Percentiles rank a stretch among this genome's conserved stretches.
These are phyloP conservation scores for Misgurnus anguillicaudatus DNA, from an alignment of 2,113 vertebrate species.

Conservation along the genomic window DNA sequence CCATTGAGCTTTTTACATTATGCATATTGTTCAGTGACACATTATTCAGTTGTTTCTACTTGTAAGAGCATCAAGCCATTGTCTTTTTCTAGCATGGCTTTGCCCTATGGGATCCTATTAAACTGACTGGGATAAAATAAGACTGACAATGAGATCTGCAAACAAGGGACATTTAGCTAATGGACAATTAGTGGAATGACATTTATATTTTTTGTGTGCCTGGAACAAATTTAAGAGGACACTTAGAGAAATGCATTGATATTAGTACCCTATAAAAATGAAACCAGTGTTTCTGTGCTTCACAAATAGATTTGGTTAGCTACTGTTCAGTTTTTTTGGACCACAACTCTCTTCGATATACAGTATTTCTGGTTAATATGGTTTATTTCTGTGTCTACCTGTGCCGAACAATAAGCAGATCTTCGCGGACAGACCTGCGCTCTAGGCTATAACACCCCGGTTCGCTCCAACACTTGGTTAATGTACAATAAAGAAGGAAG, in stretches of 20 bases:
- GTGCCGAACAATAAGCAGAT: constrained; percentile 19
- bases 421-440: not conserved
- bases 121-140: constrained; percentile 32
- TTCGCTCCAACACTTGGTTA: constrained; percentile 25
- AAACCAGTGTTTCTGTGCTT: not conserved
- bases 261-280: not conserved
- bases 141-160: constrained; percentile 6
- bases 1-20: constrained; percentile 11
- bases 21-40: constrained; percentile 1
- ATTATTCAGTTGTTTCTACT: constrained; percentile 17
- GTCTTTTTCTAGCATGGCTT: constrained; percentile 21
- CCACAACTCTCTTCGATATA: no score
- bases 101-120: constrained; percentile 11
- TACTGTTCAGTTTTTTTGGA: not conserved
- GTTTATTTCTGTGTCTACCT: not conserved
- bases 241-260: not conserved
- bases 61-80: constrained; percentile 30
- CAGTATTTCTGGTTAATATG: not conserved
- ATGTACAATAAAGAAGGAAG: constrained; percentile 1
- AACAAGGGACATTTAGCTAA: constrained; percentile 28
- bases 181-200: constrained; percentile 5
- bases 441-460: constrained; percentile 11
- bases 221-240: not conserved
- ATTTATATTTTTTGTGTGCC: constrained; percentile 11
- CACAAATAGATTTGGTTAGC: not conserved